These are phyloP conservation scores for Fukomys damarensis DNA, from an alignment of 2,113 vertebrate genomes.

Conservation along the genomic window DNA sequence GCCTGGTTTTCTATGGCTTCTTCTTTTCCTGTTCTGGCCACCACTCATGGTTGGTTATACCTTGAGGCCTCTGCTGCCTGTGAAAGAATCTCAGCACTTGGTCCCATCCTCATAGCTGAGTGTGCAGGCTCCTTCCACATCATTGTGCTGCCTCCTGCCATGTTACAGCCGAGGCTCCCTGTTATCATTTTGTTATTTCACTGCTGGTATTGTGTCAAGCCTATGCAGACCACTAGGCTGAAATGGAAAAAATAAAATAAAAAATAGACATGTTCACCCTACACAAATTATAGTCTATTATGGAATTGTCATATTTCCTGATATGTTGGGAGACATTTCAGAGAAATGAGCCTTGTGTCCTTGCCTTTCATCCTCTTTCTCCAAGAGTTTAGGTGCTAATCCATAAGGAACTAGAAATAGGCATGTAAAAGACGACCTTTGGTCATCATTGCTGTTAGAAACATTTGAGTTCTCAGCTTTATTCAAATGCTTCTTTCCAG, in stretches of 20 bases:
- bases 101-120: not conserved
- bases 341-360: not conserved
- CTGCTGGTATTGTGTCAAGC: not conserved
- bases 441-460: not conserved
- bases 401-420: not conserved
- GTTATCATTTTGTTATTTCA: not conserved
- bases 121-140: not conserved
- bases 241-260: not conserved
- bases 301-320: not conserved
- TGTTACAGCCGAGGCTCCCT: accelerated
- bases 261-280: not conserved
- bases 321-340: not conserved
- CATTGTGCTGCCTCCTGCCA: accelerated
- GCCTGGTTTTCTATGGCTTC: not conserved
- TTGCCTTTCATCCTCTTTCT: not conserved
- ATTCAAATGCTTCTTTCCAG: not conserved
- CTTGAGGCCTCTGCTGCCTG: not conserved
- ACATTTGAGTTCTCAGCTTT: not conserved
- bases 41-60: accelerated
- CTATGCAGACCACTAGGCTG: not conserved
- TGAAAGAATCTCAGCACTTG: not conserved
- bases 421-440: not conserved
- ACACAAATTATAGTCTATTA: not conserved
- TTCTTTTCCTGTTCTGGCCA: not conserved
- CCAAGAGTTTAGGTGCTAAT: not conserved